Base-by-base conservation (phyloP, 2,888 invertebrate species). In the Dasysyrphus albostriatus region DNA sequence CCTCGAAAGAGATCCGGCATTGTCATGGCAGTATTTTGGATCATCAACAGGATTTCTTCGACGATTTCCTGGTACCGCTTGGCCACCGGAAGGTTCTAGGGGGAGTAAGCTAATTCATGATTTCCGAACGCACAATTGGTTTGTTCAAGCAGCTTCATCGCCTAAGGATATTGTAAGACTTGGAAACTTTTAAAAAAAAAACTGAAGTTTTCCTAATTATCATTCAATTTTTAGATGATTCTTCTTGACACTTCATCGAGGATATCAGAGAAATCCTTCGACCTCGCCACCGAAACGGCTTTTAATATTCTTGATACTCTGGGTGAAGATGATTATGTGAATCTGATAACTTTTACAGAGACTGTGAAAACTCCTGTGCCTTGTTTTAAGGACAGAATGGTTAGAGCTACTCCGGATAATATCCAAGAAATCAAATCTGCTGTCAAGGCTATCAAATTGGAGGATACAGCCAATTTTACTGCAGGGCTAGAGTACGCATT, bases 21-120 rank as follows among this genome's bases (percentile, higher is more conserved):
- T 98, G 54, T 97, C 98, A n/a, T 99, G 99, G 98, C 99, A 99
- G 93, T 98, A 98, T 93, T 99, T 98, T 93, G 98, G 99, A 70
- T 98, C 98, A 74, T 96, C 98, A n/a, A 94, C 96, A 2, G 99
- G 99, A 67, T 99, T 99, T 93, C 95, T 99, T 92, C 94, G 99
- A 90, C 95, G 98, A 90, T 99, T 97, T 94, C 99, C 99, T 92
- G 99, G 98, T 96, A 96, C 96, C 91, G 96, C 97, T 24, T 97
- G 97, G 97, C 97, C 97, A 19, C 96, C 96, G 32, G 95, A 96
- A 92, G 96, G 96, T 89, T 95, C 96, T 69, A 95, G 95, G 89
- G 97, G 96, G 91, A 96, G 95, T 89, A 95, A 96, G 77, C 95
- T 96, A 88, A 95, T 99, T 90, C 98, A 98, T 93, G 99, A 99